Evolutionary conservation across 2,797 vertebrate genomes (phyloP), one percentile per base, ranked within the genome.

Genomic region (Channallabes apus): DNA sequence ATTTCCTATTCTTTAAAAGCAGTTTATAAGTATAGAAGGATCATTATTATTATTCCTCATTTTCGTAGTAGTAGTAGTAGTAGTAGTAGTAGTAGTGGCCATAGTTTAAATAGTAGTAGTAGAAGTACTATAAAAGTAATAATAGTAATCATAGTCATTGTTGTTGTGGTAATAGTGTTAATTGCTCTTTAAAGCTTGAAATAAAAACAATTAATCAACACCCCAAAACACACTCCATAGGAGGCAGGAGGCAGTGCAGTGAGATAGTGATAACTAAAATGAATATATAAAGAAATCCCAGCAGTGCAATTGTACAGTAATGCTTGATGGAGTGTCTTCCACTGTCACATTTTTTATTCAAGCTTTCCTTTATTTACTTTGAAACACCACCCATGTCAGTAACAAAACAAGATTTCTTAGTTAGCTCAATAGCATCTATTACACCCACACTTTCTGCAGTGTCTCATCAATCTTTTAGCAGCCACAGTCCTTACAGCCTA

Each of bases 401-500:
- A 67, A 61, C 41, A 64, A 71, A 67, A 46, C 59, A 76, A 83
- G 65, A 83, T 79, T 86, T 72, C 38, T 76, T 75, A 38, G 62
- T 76, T 77, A 82, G 80, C 35, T 62, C 73, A 79, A 54, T 64
- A 73, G 58, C 69, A 35, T 62, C 75, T 80, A 62, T 80, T 86
- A 68, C 29, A 79, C 27, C 80, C 85, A 72, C 56, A 79, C 65
- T 83, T 79, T 62, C 62, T 65, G 67, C 41, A 64, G 59, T 69
- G 75, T 83, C 85, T 86, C 85, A 86, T 86, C 85, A 86, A 86
- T 86, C 85, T 83, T 86, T 83, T 65, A 79, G 85, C 65, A 65
- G 27, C 67, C 61, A 59, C 59, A 80, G 35, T 83, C 67, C 75
- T 83, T 80, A 83, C 82, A 3, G 75, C 75, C 67, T 86, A 86